Percentiles rank a stretch among this genome's conserved stretches.
Conservation (phyloP, 1,140 invertebrate genomes). For the Zaprionus capensis region DNA sequence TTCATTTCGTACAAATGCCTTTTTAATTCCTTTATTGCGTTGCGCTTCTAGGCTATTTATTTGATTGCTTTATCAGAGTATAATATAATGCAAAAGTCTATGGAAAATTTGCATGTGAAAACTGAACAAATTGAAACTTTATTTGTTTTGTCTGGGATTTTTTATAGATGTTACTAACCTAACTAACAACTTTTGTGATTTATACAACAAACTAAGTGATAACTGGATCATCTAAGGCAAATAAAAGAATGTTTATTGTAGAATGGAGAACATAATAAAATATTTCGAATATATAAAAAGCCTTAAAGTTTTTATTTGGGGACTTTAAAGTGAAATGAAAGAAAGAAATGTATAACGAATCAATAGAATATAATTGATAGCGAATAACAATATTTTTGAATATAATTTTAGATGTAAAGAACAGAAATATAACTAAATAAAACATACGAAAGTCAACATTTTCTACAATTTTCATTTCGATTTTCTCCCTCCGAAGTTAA, state of each 20-base stretch:
- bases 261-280: background rate
- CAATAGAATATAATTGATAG: no score
- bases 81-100: slow-evolving; percentile 18
- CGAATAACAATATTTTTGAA: background rate
- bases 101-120: slow-evolving; percentile 1
- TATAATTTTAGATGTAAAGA: background rate
- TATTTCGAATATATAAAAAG: background rate
- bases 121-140: background rate
- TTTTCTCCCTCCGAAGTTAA: background rate
- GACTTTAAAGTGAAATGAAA: no score
- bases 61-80: slow-evolving; percentile 6
- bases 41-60: slow-evolving; percentile 24
- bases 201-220: background rate
- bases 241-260: background rate
- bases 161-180: background rate
- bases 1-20: slow-evolving; percentile 46
- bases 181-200: background rate
- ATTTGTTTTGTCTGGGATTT: background rate
- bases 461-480: no score
- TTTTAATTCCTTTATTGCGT: slow-evolving; percentile 63
- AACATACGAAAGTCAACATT: background rate
- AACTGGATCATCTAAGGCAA: background rate
- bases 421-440: background rate
- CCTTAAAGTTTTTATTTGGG: background rate
- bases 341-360: no score